Base-by-base conservation (phyloP, 2,888 invertebrate genomes). In the Ligdia adustata region DNA sequence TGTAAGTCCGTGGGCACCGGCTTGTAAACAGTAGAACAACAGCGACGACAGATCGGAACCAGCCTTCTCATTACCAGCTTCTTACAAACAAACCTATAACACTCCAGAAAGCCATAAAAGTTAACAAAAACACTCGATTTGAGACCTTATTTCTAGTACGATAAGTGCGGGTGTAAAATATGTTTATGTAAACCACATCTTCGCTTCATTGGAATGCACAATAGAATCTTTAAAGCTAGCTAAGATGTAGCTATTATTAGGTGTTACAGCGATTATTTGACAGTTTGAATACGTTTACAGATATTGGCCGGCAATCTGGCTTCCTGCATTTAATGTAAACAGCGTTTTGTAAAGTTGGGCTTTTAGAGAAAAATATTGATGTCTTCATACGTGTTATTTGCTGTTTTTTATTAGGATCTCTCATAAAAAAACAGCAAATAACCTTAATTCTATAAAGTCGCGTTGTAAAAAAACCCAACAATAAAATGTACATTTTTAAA, bases 251-350 rank as follows among this genome's bases (percentile, higher is more conserved):
- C 86, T 88, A 88, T 88, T 86, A 90, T 89, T 85, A 77, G 87
- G 90, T 90, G 90, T 81, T 85, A 88, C 76, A 70, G 71, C 76
- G 81, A 85, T 86, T 88, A 88, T 90, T 89, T 88, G 90, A 89
- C 90, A 89, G 88, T 80, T 90, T 89, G 87, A 90, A 89, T 85
- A 90, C 89, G 88, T 89, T 89, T 87, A 86, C 84, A 84, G 85
- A 86, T 87, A 87, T 88, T 87, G 82, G 71, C 61, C 61, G 81
- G 89, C 88, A 85, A 90, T 89, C 80, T 89, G 90, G 89, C 78
- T 89, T 89, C 87, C 89, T 82, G 86, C 68, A 71, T 75, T 76
- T 83, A 71, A 77, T 79, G 75, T 89, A 88, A 89, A 89, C 85
- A 89, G 64, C 61, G 76, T 75, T 86, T 87, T 75, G 80, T 69